These are phyloP conservation scores for Dendrolimus pini DNA, from an alignment of 2,888 invertebrate species.

Conservation along the genomic window DNA sequence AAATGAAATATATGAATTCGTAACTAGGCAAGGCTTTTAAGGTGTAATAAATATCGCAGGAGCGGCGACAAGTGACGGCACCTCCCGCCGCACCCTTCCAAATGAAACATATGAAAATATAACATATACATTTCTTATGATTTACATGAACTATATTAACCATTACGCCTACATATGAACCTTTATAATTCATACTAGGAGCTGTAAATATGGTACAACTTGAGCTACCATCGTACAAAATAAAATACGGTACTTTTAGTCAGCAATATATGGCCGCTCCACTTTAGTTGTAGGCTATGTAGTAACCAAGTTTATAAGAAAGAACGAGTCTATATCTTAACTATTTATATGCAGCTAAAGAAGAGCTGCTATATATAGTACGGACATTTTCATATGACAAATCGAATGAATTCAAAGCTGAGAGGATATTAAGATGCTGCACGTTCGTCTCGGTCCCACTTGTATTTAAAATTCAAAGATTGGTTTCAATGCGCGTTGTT, in stretches of 20 bases:
- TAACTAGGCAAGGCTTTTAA: slow-evolving; percentile 56
- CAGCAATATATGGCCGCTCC: too few species aligned
- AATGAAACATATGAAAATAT: slow-evolving; percentile 65
- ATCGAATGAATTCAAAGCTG: too few species aligned
- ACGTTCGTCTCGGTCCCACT: too few species aligned
- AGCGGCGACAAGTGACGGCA: slow-evolving; percentile 5
- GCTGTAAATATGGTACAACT: slow-evolving; percentile 61
- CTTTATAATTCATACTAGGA: slow-evolving; percentile 51
- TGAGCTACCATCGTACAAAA: slow-evolving; percentile 13
- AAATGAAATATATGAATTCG: slow-evolving; percentile 45
- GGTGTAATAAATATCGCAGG: slow-evolving; percentile 53
- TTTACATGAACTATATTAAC: slow-evolving; percentile 72
- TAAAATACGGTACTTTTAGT: neutral
- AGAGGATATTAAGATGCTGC: too few species aligned
- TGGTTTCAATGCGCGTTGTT: too few species aligned
- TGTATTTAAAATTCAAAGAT: too few species aligned
- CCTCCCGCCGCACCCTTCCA: slow-evolving; percentile 27
- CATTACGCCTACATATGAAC: slow-evolving; percentile 66
- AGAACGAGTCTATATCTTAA: too few species aligned
- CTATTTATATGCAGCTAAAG: too few species aligned
- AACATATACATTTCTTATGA: slow-evolving; percentile 70
- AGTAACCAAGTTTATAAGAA: too few species aligned
- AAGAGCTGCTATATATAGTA: too few species aligned
- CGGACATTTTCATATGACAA: too few species aligned
- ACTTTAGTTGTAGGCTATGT: too few species aligned